These are phyloP conservation scores for Lasioglossum morio DNA, from an alignment of 2,888 invertebrate species.

Conservation along the genomic window DNA sequence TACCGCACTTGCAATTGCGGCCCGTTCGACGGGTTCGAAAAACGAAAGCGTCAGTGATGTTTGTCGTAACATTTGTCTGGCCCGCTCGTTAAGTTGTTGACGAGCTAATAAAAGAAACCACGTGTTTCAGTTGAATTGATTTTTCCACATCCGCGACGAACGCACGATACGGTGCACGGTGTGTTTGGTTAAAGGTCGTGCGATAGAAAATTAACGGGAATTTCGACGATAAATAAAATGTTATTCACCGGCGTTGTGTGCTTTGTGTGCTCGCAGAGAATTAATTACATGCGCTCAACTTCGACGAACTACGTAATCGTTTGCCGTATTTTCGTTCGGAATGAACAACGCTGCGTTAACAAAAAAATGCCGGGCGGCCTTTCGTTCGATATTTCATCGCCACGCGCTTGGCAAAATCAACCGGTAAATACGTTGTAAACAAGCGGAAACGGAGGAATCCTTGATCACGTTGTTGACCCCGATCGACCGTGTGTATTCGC, in stretches of 20 bases:
- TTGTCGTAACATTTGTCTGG: background rate
- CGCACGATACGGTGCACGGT: background rate
- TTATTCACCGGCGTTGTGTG: background rate
- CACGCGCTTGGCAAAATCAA: background rate
- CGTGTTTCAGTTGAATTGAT: background rate
- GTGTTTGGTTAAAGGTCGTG: background rate
- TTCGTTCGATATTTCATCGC: background rate
- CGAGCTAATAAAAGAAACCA: background rate
- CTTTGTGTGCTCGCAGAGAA: background rate
- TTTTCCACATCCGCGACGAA: background rate
- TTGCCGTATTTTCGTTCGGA: background rate
- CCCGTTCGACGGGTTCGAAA: no score
- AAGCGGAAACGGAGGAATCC: background rate
- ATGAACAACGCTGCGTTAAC: background rate
- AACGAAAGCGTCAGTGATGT: no score
- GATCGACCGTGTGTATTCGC: background rate
- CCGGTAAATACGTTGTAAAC: background rate
- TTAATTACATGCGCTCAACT: background rate
- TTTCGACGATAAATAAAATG: background rate
- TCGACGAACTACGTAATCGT: background rate
- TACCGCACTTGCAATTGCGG: no score
- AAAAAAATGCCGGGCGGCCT: background rate
- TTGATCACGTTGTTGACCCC: background rate
- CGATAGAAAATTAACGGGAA: background rate
- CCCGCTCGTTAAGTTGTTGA: background rate